Percentiles rank a stretch among this genome's conserved stretches.
These are phyloP conservation scores for Oriolus oriolus DNA, from an alignment of 2,113 vertebrate genomes.

Conservation along the genomic window DNA sequence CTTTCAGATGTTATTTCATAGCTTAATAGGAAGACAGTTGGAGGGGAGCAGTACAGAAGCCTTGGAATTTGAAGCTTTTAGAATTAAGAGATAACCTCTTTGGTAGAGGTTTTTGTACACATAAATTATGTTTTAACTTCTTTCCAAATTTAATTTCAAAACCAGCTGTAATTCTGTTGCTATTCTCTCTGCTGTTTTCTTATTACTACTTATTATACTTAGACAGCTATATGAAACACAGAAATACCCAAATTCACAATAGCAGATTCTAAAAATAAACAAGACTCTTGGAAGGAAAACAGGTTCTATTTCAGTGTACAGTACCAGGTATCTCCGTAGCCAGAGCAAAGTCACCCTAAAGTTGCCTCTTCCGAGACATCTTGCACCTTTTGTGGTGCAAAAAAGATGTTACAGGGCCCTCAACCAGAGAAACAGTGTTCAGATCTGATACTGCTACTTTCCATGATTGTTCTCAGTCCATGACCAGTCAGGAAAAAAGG, in stretches of 20 bases:
- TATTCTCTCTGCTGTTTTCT: not conserved
- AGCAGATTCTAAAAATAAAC: not conserved
- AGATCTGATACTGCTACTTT: not conserved
- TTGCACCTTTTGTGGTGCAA: not conserved
- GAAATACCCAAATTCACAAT: not conserved
- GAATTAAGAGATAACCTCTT: not conserved
- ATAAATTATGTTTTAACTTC: not conserved
- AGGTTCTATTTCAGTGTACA: not conserved
- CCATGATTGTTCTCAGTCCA: not conserved
- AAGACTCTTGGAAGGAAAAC: not conserved
- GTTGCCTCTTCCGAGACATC: not conserved
- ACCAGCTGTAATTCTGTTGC: not conserved
- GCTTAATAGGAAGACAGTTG: not conserved
- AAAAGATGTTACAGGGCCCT: not conserved
- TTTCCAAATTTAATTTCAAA: slow-evolving; percentile 12
- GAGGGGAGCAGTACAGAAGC: not conserved
- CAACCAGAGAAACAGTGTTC: not conserved
- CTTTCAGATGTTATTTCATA: not conserved
- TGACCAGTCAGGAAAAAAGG: not conserved
- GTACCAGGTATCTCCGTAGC: not conserved
- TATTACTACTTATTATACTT: not conserved
- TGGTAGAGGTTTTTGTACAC: not conserved
- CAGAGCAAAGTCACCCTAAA: not conserved
- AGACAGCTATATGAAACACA: not conserved
- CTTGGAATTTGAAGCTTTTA: not conserved